A percentile compares a stretch with the other conserved stretches of the same genome.
These are phyloP conservation scores for Lamellibrachia columna DNA, from an alignment of 2,888 invertebrate genomes.

Conservation along the genomic window DNA sequence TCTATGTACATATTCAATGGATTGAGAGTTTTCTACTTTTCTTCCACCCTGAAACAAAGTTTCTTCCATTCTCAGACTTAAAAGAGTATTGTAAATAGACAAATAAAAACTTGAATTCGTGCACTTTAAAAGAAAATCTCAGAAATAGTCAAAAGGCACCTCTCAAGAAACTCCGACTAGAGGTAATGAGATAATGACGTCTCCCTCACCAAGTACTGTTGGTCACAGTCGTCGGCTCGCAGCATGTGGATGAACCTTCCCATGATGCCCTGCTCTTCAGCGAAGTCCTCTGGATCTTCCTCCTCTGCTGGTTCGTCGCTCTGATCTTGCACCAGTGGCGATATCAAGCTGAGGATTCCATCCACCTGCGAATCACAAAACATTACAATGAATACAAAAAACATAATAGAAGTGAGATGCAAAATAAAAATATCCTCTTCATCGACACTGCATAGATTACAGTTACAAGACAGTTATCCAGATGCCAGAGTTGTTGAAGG, in stretches of 20 bases:
- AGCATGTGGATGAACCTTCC: conserved; percentile 72
- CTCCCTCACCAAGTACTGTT: conserved; percentile 66
- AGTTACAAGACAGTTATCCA: no score
- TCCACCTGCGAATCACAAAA: conserved; percentile 74
- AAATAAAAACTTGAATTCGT: no score
- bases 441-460: no score
- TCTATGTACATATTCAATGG: not conserved
- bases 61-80: no score
- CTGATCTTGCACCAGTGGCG: conserved; percentile 83
- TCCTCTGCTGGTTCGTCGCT: conserved; percentile 66
- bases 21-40: not conserved
- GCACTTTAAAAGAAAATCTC: not conserved
- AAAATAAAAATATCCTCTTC: no score
- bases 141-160: not conserved
- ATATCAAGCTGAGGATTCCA: conserved; percentile 80
- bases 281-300: conserved; percentile 88
- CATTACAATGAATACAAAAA: not conserved
- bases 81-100: no score
- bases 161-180: not conserved
- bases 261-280: conserved; percentile 91
- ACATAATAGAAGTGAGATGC: no score
- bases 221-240: conserved; percentile 71
- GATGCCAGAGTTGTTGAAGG: no score
- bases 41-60: not conserved
- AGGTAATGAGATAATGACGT: not conserved